These are phyloP conservation scores for Sphaeramia orbicularis DNA, from an alignment of 2,797 vertebrate genomes.

Conservation along the genomic window DNA sequence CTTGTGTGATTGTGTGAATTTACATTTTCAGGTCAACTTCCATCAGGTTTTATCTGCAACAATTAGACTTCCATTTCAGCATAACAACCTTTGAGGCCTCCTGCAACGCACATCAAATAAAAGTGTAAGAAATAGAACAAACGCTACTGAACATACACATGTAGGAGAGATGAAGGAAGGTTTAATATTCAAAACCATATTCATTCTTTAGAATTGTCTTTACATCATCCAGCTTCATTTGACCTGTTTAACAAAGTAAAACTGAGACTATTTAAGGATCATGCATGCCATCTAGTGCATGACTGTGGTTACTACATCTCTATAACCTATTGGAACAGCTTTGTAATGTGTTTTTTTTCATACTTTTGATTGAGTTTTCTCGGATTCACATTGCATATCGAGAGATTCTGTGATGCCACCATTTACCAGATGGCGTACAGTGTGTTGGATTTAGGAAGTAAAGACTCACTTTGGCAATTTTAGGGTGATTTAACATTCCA, in stretches of 20 bases:
- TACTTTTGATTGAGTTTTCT: constrained; percentile 15
- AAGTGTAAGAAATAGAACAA: constrained; percentile 28
- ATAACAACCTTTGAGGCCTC: not conserved
- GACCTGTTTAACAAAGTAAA: not conserved
- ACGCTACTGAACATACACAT: constrained; percentile 35
- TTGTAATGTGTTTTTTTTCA: too few species aligned
- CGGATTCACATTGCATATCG: constrained; percentile 29
- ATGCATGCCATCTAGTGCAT: constrained; percentile 78
- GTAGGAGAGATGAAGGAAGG: constrained; percentile 27
- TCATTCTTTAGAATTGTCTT: constrained; percentile 16
- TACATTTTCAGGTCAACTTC: not conserved
- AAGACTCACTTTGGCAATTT: constrained; percentile 40
- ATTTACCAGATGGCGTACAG: constrained; percentile 57
- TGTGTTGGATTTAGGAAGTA: constrained; percentile 37
- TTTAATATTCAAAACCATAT: constrained; percentile 8
- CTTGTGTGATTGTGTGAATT: not conserved
- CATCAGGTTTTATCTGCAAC: not conserved
- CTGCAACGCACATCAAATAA: not conserved
- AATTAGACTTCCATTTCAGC: constrained; percentile 1
- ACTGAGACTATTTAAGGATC: constrained; percentile 17
- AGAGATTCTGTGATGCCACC: constrained; percentile 27
- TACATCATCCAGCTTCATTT: not conserved
- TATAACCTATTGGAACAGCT: too few species aligned
- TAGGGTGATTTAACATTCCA: constrained; percentile 38
- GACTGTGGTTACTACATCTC: constrained; percentile 6